A percentile compares a stretch with the other conserved stretches of the same genome.
phyloP scores from a whole-genome alignment of 2,113 vertebrate species.

The Hydrochoerus hydrochaeris region DNA sequence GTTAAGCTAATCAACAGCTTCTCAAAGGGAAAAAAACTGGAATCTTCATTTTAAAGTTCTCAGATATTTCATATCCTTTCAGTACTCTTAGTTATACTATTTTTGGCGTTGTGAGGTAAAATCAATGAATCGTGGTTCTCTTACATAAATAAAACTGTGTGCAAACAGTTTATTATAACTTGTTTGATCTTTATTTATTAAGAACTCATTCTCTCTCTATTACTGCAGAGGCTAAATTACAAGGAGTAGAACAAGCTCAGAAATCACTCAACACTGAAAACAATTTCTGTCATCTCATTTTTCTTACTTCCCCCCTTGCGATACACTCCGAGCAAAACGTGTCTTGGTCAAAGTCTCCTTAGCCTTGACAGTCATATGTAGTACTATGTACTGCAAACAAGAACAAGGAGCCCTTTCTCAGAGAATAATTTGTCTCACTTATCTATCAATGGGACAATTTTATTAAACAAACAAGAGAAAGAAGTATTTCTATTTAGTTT shows the following conservation, averaged over 20 bases:
- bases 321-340: neutral
- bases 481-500: neutral
- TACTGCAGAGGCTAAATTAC: neutral
- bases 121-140: neutral
- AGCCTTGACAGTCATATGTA: neutral
- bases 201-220: neutral
- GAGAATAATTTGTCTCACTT: neutral
- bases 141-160: neutral
- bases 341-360: neutral
- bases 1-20: neutral
- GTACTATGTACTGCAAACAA: neutral
- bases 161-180: neutral
- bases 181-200: neutral
- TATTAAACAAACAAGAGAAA: neutral
- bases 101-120: neutral
- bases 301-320: neutral
- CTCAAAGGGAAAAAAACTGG: neutral
- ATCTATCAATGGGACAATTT: neutral
- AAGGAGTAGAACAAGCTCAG: neutral
- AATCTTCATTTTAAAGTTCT: neutral
- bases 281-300: neutral
- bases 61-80: neutral
- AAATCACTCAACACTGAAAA: neutral
- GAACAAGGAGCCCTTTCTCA: neutral
- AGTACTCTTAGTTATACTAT: neutral